Conservation (phyloP, 2,797 vertebrate species). For the Caiman crocodilus region DNA sequence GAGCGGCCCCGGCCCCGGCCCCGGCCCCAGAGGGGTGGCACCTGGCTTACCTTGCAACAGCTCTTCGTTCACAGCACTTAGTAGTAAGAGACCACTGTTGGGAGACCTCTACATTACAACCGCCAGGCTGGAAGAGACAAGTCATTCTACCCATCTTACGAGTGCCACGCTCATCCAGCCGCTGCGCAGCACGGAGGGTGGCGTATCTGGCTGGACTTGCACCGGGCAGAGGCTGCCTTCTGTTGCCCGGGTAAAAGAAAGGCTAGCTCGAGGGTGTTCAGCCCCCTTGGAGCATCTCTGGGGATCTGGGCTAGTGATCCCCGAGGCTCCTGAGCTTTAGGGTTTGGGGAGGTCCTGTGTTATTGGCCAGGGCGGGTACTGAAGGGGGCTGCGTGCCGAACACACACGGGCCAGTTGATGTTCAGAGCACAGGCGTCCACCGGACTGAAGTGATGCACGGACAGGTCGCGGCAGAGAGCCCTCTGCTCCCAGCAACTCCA, state of each 20-base stretch:
- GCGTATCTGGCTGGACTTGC: fast-evolving
- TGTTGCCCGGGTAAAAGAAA: not conserved
- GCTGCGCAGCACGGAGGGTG: not conserved
- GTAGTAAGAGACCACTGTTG: not conserved
- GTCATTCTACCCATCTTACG: not conserved
- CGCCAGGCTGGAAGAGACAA: not conserved
- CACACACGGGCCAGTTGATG: no score
- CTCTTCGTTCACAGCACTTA: not conserved
- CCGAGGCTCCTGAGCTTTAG: not conserved
- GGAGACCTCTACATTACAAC: no score
- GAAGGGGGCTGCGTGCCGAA: not conserved
- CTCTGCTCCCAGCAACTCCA: not conserved
- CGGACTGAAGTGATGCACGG: not conserved
- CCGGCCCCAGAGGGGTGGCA: not conserved
- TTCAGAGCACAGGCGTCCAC: no score
- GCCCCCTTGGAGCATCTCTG: not conserved
- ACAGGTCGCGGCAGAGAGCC: not conserved
- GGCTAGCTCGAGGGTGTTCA: not conserved
- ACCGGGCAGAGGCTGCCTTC: fast-evolving
- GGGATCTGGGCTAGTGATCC: not conserved
- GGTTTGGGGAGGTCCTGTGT: not conserved
- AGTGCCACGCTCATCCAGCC: not conserved
- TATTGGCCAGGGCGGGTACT: not conserved
- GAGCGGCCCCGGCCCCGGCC: not conserved
- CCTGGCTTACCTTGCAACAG: not conserved